Evolutionary conservation across 2,888 invertebrate genomes (phyloP).

Genomic region (Ferdinandea cuprea): DNA sequence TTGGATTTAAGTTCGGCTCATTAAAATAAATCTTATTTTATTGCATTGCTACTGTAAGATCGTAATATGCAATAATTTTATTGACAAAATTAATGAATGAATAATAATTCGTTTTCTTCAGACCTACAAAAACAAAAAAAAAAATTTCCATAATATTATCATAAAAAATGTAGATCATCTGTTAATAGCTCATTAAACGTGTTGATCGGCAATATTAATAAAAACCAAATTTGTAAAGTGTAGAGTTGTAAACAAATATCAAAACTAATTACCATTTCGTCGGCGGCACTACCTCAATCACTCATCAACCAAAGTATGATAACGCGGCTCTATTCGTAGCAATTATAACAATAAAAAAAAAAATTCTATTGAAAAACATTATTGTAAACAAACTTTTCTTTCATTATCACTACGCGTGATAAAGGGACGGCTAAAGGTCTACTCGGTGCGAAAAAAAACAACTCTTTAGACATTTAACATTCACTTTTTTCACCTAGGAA

Average conservation of each 20-base stretch:
- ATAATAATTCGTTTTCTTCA: too few relatives aligned
- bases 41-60: too few relatives aligned
- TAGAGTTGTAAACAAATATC: constrained; percentile 51
- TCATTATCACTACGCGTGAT: constrained; percentile 45
- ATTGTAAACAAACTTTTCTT: background rate
- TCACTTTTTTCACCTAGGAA: too few relatives aligned
- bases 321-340: constrained; percentile 48
- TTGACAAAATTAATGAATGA: too few relatives aligned
- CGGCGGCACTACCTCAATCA: constrained; percentile 50
- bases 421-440: constrained; percentile 26
- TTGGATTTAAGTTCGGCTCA: too few relatives aligned
- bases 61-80: too few relatives aligned
- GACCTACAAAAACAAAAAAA: too few relatives aligned
- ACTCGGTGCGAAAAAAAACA: too few relatives aligned
- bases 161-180: constrained; percentile 49
- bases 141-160: constrained; percentile 8
- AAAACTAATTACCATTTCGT: constrained; percentile 58
- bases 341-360: constrained; percentile 60
- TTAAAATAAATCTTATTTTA: too few relatives aligned
- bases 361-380: constrained; percentile 27
- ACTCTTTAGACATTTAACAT: too few relatives aligned
- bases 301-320: constrained; percentile 50
- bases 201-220: constrained; percentile 50
- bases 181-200: constrained; percentile 43
- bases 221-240: constrained; percentile 40